A percentile compares a stretch with the other conserved stretches of the same genome.
Evolutionary conservation across 1,140 invertebrate species (phyloP).

Genomic region (Bombus turneri): DNA sequence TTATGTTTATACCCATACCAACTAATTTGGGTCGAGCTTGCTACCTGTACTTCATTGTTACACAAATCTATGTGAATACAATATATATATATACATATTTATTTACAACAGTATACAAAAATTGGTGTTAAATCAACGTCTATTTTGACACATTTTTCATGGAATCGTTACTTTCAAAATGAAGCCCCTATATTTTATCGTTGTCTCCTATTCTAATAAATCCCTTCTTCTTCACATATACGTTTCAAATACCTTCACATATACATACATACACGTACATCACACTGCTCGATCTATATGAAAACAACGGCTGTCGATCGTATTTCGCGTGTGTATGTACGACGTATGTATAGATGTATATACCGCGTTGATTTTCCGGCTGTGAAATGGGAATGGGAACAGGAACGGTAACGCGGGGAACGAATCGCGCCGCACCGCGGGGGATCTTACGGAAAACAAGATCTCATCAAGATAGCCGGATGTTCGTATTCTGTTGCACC

Average conservation of each 20-base stretch:
- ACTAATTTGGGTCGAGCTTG: not conserved
- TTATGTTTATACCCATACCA: not conserved
- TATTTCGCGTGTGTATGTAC: slow-evolving; percentile 18
- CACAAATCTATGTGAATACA: not conserved
- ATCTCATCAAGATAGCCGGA: slow-evolving; percentile 81
- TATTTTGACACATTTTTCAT: not conserved
- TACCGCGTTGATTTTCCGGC: slow-evolving; percentile 66
- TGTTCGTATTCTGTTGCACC: slow-evolving; percentile 72
- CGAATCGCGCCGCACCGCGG: slow-evolving; percentile 76
- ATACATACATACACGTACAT: too few species aligned
- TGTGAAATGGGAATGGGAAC: slow-evolving; percentile 47
- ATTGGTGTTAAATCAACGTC: not conserved
- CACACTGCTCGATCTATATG: not conserved
- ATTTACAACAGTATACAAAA: not conserved
- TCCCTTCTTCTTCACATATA: not conserved
- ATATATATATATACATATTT: too few species aligned
- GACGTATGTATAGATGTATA: not conserved
- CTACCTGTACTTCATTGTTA: not conserved
- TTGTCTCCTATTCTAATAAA: not conserved
- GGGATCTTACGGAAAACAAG: slow-evolving; percentile 77
- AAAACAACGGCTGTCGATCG: not conserved
- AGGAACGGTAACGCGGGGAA: slow-evolving; percentile 64
- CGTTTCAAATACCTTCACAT: not conserved
- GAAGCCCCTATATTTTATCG: not conserved
- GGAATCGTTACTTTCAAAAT: not conserved